These are phyloP conservation scores for Neoscelio sp. DNA, from an alignment of 2,888 invertebrate species.

Conservation along the genomic window DNA sequence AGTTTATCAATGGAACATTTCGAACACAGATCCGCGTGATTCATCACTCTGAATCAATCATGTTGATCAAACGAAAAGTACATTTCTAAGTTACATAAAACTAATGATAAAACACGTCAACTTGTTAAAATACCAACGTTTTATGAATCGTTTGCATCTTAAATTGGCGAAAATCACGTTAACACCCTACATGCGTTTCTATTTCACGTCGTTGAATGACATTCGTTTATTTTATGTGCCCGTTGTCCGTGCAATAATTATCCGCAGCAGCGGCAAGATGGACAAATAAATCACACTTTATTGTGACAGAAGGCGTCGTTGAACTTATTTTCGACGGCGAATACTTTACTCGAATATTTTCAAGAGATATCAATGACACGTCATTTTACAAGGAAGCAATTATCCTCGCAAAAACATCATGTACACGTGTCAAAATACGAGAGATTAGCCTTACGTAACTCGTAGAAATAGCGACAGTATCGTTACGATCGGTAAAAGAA, in stretches of 20 bases:
- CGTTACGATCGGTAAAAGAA: constrained; percentile 11
- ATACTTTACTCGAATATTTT: constrained; percentile 30
- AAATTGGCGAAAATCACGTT: constrained; percentile 51
- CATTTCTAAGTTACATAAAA: no score
- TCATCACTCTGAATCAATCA: no score
- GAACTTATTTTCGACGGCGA: constrained; percentile 66
- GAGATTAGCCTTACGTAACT: no score
- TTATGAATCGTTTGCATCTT: constrained; percentile 30
- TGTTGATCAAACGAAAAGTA: no score
- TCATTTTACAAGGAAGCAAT: not conserved
- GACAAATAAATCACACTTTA: constrained; percentile 80
- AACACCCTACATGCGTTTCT: constrained; percentile 17
- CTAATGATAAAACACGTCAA: no score
- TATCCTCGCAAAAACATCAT: no score
- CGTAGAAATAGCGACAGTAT: no score
- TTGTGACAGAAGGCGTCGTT: constrained; percentile 69
- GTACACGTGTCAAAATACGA: no score
- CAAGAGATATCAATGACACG: constrained; percentile 17
- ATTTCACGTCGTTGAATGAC: constrained; percentile 25
- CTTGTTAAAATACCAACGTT: no score
- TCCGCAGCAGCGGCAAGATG: constrained; percentile 66
- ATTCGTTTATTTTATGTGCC: constrained; percentile 57
- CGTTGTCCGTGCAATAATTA: constrained; percentile 74
- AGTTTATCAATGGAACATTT: no score
- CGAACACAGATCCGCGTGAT: not conserved